These are phyloP conservation scores for Archegozetes longisetosus DNA, from an alignment of 1,140 invertebrate genomes.

Conservation along the genomic window DNA sequence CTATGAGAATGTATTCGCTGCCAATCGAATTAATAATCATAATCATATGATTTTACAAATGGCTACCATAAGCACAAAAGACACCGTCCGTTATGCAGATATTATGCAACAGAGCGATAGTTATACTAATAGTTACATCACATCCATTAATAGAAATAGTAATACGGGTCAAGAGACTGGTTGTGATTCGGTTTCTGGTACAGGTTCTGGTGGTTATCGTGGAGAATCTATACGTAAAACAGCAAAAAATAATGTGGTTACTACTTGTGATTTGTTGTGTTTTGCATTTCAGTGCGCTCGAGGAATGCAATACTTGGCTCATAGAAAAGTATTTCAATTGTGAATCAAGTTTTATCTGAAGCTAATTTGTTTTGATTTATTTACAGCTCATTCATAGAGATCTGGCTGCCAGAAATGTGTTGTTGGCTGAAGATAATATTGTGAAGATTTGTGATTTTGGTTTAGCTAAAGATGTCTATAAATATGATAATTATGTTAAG, in stretches of 20 bases:
- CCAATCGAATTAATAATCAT: neutral
- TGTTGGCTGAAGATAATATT: constrained; percentile 33
- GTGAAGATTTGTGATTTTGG: constrained; percentile 39
- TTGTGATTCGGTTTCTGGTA: constrained; percentile 3
- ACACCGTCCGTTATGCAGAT: neutral
- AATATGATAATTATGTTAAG: constrained; percentile 31
- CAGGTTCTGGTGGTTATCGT: neutral
- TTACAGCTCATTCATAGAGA: constrained; percentile 34
- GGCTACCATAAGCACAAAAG: neutral
- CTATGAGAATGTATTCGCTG: neutral
- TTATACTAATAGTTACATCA: neutral
- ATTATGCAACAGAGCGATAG: constrained; percentile 32
- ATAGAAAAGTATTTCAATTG: constrained; percentile 19
- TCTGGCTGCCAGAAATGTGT: constrained; percentile 37
- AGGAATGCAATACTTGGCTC: constrained; percentile 26
- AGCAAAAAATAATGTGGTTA: constrained; percentile 13
- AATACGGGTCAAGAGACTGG: neutral
- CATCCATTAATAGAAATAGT: neutral
- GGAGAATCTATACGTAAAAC: neutral
- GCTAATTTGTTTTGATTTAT: constrained; percentile 33
- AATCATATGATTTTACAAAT: neutral
- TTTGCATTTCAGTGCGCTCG: constrained; percentile 24
- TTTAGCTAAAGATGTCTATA: constrained; percentile 33
- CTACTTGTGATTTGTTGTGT: constrained; percentile 22
- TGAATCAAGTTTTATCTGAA: neutral